These are phyloP conservation scores for Polypterus bichir DNA, from an alignment of 2,113 vertebrate species.

Conservation along the genomic window DNA sequence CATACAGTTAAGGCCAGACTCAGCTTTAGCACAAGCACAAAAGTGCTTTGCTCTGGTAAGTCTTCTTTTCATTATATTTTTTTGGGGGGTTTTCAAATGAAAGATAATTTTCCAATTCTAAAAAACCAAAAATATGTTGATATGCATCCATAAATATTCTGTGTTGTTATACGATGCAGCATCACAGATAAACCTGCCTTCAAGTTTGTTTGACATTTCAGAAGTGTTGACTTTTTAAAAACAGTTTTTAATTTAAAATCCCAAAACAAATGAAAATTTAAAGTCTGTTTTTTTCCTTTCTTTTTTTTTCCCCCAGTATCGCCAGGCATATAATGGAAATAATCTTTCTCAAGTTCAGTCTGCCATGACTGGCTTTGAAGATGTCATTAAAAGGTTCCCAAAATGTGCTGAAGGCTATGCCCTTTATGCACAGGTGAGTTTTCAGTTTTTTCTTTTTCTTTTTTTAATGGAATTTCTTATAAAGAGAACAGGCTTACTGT, in stretches of 20 bases:
- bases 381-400: conserved; percentile 84
- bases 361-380: conserved; percentile 93
- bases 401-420: conserved; percentile 94
- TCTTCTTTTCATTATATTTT: too few relatives aligned
- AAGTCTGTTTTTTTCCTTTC: neutral
- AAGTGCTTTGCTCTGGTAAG: conserved; percentile 93
- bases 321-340: conserved; percentile 93
- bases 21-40: conserved; percentile 92
- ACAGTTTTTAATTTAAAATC: neutral
- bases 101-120: too few relatives aligned
- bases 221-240: neutral
- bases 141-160: too few relatives aligned
- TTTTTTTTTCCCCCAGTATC: conserved; percentile 61
- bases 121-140: too few relatives aligned
- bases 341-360: conserved; percentile 81
- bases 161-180: too few relatives aligned
- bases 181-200: too few relatives aligned
- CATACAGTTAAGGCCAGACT: conserved; percentile 85
- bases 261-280: too few relatives aligned
- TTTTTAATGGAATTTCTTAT: too few relatives aligned
- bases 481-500: too few relatives aligned
- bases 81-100: too few relatives aligned
- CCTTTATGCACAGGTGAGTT: conserved; percentile 85
- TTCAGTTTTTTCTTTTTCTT: neutral
- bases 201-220: neutral